phyloP scores from a whole-genome alignment of 53 echinoderm and acorn worm genomes.

The Actinopyga echinites region DNA sequence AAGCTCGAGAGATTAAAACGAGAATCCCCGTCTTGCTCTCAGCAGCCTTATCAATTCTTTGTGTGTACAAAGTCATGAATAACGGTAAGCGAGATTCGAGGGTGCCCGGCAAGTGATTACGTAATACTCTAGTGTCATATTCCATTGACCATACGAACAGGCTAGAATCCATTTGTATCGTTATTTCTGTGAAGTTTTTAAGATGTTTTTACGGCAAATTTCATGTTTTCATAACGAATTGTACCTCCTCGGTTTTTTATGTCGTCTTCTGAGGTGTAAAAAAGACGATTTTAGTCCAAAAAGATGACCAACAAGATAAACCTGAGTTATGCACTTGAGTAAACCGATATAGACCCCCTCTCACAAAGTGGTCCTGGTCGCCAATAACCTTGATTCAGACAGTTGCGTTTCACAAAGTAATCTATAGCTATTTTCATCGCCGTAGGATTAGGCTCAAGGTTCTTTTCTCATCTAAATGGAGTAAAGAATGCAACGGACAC shows the following conservation, averaged over 20 bases:
- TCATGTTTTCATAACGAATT: no score
- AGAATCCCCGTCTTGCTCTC: neutral
- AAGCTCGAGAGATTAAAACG: no score
- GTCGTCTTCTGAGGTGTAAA: no score
- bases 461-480: slow-evolving; percentile 5
- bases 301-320: no score
- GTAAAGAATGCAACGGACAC: slow-evolving; percentile 38
- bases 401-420: slow-evolving; percentile 43
- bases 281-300: no score
- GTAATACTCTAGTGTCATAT: slow-evolving; percentile 18
- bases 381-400: slow-evolving; percentile 49
- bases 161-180: no score
- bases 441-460: slow-evolving; percentile 28
- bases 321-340: no score
- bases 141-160: neutral
- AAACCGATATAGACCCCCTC: neutral
- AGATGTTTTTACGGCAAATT: no score
- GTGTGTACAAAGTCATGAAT: slow-evolving; percentile 58
- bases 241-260: no score
- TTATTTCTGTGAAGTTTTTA: no score
- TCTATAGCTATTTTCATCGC: slow-evolving; percentile 35
- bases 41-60: slow-evolving; percentile 11
- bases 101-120: slow-evolving; percentile 32
- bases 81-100: slow-evolving; percentile 40
- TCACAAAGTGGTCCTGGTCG: neutral